Percentiles rank a stretch among this genome's conserved stretches.
Conservation (phyloP, 2,113 vertebrate genomes). For the Trogon melanurus region DNA sequence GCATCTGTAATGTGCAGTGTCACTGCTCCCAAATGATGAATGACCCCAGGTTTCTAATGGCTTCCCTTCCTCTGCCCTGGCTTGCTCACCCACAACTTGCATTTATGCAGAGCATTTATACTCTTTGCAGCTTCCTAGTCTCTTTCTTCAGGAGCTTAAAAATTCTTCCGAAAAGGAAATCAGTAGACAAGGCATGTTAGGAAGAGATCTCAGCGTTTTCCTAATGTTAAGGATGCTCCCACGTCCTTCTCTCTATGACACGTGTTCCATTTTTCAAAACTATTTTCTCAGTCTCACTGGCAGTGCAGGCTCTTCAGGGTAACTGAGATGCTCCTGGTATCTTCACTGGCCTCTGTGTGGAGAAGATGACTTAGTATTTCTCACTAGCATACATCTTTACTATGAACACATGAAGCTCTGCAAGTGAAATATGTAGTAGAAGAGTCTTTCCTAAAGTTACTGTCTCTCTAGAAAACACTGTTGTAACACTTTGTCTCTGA, state of each 20-base stretch:
- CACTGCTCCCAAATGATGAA: neutral
- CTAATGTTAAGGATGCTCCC: neutral
- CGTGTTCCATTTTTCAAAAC: neutral
- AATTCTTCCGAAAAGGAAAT: neutral
- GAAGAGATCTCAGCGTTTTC: neutral
- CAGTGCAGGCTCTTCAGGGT: neutral
- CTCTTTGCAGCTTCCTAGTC: neutral
- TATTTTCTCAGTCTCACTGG: neutral
- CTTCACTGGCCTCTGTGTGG: neutral
- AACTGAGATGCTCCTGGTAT: neutral
- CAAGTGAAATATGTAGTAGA: neutral
- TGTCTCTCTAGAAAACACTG: neutral
- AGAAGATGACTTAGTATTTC: neutral
- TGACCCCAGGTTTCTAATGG: neutral
- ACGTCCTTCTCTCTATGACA: neutral
- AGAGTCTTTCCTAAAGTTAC: neutral
- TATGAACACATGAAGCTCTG: neutral
- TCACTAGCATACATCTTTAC: neutral
- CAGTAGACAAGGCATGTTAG: neutral
- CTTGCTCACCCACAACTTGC: neutral
- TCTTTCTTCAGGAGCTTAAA: neutral
- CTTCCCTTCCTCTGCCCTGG: neutral
- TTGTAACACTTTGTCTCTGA: neutral
- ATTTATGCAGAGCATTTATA: constrained; percentile 25
- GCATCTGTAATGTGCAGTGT: neutral